These are phyloP conservation scores for Cyclophora albipunctata DNA, from an alignment of 2,888 invertebrate genomes.

Conservation along the genomic window DNA sequence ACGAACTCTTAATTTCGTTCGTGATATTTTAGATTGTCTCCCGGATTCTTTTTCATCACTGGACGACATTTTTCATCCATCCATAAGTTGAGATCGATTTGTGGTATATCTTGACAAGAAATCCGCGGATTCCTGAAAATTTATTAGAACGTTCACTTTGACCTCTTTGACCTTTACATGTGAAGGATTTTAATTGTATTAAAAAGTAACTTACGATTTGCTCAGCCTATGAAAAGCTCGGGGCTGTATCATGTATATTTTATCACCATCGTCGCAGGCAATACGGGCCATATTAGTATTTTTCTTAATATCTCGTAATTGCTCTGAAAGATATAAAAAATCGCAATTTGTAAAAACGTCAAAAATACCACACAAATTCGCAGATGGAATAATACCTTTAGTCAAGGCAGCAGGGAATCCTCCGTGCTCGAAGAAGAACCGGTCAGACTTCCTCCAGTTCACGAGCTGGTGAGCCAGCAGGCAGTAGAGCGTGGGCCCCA, in stretches of 20 bases:
- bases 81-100: too few relatives aligned
- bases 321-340: conserved; percentile 16
- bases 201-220: background rate
- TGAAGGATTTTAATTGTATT: background rate
- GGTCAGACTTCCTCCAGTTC: conserved; percentile 31
- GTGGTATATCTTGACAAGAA: too few relatives aligned
- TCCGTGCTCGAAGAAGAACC: conserved; percentile 35
- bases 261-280: conserved; percentile 82
- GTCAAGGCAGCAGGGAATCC: conserved; percentile 26
- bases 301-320: conserved; percentile 76
- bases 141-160: background rate
- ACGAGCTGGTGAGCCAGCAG: conserved; percentile 27
- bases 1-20: too few relatives aligned
- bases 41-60: too few relatives aligned
- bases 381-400: conserved; percentile 12
- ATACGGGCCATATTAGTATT: conserved; percentile 78
- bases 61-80: too few relatives aligned
- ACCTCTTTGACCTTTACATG: background rate
- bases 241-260: conserved; percentile 67
- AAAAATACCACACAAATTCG: too few relatives aligned
- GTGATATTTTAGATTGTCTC: too few relatives aligned
- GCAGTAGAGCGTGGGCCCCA: conserved; percentile 32
- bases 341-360: too few relatives aligned
- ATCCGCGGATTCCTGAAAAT: background rate
- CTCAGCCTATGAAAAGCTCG: conserved; percentile 6